Evolutionary conservation across 2,797 vertebrate genomes (phyloP).

Genomic region (Scyliorhinus canicula): DNA sequence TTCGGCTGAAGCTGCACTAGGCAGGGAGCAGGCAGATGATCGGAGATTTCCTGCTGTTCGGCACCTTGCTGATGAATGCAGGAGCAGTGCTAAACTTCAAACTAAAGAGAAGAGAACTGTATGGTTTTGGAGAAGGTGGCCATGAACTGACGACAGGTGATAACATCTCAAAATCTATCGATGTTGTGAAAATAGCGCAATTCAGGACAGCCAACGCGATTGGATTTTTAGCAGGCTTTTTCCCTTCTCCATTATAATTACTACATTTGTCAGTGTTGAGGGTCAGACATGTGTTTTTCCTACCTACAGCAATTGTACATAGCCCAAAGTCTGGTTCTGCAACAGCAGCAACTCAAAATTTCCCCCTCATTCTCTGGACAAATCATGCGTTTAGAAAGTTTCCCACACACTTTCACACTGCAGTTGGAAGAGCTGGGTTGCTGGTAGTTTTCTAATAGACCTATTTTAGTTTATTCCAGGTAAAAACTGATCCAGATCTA

Average conservation of each 20-base stretch:
- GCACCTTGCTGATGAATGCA: no score
- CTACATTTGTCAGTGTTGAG: background rate
- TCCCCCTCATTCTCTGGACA: background rate
- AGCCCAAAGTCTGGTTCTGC: background rate
- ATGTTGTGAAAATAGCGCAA: background rate
- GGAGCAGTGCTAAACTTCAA: no score
- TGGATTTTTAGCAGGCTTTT: background rate
- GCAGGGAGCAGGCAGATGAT: no score
- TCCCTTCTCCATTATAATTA: background rate
- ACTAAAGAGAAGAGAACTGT: constrained; percentile 80
- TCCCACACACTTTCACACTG: background rate
- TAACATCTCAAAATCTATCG: background rate
- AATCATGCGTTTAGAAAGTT: background rate
- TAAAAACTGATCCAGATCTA: background rate
- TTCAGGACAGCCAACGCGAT: background rate
- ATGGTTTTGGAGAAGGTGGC: constrained; percentile 85
- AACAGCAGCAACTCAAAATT: background rate
- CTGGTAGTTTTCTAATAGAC: background rate
- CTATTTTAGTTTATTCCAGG: background rate
- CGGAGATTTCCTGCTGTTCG: no score
- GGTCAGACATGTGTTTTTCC: background rate
- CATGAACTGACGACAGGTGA: constrained; percentile 77
- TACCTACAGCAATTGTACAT: background rate
- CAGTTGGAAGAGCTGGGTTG: background rate
- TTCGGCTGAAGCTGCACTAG: no score